phyloP scores from a whole-genome alignment of 2,113 vertebrate genomes.

The Electrona antarctica region DNA sequence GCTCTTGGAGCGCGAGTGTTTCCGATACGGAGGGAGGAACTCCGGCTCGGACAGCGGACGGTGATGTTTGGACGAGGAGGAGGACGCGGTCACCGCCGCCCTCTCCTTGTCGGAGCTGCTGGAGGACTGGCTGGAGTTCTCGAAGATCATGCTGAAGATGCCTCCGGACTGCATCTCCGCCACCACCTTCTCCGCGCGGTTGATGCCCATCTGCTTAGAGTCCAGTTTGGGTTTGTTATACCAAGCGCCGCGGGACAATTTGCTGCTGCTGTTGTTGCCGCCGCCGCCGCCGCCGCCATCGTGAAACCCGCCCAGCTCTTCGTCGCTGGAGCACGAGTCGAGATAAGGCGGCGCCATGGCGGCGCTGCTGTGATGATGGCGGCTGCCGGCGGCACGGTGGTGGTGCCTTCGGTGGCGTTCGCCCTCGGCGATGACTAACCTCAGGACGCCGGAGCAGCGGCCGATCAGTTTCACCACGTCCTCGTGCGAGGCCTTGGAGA shows the following conservation, averaged over 20 bases:
- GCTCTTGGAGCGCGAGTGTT: conserved; percentile 55
- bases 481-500: conserved; percentile 93
- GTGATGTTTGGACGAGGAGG: conserved; percentile 68
- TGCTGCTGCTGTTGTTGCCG: conserved; percentile 71
- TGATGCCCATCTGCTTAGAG: conserved; percentile 91
- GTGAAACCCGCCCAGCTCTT: conserved; percentile 86
- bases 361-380: conserved; percentile 60
- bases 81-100: conserved; percentile 37
- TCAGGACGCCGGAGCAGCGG: conserved; percentile 91
- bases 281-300: conserved; percentile 82
- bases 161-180: conserved; percentile 96
- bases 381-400: conserved; percentile 32
- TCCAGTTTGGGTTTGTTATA: conserved; percentile 85
- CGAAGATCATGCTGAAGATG: conserved; percentile 97
- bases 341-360: conserved; percentile 53
- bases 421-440: conserved; percentile 86
- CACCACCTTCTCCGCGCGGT: conserved; percentile 93
- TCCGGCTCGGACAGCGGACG: conserved; percentile 82
- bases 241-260: conserved; percentile 74
- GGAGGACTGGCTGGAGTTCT: conserved; percentile 85
- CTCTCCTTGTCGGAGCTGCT: conserved; percentile 82
- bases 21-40: conserved; percentile 66
- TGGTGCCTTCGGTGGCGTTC: conserved; percentile 68
- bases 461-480: conserved; percentile 98
- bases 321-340: conserved; percentile 94